These are phyloP conservation scores for Gryllus bimaculatus DNA, from an alignment of 1,140 invertebrate species.

Conservation along the genomic window DNA sequence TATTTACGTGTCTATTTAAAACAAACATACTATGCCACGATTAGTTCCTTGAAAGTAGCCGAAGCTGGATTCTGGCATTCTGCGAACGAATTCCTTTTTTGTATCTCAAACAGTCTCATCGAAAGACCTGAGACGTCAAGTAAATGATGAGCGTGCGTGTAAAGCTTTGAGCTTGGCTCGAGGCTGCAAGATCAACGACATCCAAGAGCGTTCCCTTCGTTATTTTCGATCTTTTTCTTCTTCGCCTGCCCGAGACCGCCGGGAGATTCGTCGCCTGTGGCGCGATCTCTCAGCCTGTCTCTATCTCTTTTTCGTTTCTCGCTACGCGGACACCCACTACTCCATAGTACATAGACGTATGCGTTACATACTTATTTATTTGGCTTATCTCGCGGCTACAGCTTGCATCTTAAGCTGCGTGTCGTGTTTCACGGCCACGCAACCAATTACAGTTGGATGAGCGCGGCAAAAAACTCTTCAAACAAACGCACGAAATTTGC, in stretches of 20 bases:
- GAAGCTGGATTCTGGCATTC: too few relatives aligned
- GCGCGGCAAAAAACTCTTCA: background rate
- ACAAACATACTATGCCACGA: too few relatives aligned
- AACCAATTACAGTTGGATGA: background rate
- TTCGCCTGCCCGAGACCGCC: background rate
- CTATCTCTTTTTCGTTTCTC: background rate
- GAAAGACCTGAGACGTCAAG: too few relatives aligned
- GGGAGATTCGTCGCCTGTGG: background rate
- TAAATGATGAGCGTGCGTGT: too few relatives aligned
- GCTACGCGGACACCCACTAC: background rate
- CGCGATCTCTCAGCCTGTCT: background rate
- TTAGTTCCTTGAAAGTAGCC: too few relatives aligned
- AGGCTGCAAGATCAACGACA: too few relatives aligned
- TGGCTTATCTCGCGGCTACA: background rate
- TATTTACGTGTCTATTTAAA: too few relatives aligned
- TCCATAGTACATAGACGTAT: background rate
- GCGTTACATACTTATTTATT: background rate
- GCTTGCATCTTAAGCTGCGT: background rate
- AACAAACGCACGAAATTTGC: conserved; percentile 1
- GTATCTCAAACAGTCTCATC: too few relatives aligned
- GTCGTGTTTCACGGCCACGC: background rate
- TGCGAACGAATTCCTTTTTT: too few relatives aligned
- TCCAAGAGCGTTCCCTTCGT: too few relatives aligned
- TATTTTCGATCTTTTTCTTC: too few relatives aligned
- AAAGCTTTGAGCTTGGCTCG: too few relatives aligned